phyloP scores from a whole-genome alignment of 1,140 invertebrate species.

The Hirudo medicinalis region DNA sequence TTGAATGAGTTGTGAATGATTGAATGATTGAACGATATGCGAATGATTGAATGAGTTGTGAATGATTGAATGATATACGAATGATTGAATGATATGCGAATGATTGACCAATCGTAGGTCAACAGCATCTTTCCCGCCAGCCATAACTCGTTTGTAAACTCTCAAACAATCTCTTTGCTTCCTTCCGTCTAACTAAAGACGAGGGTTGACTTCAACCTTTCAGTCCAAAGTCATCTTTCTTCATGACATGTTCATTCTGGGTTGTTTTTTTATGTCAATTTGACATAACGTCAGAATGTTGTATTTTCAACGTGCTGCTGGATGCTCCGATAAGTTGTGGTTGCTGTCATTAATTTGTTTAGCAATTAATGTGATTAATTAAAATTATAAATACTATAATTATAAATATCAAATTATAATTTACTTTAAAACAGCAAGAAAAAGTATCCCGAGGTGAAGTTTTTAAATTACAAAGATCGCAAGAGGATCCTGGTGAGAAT shows the following conservation, averaged over 20 bases:
- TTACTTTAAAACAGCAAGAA: conserved; percentile 46
- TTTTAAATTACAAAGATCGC: conserved; percentile 72
- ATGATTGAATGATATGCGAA: too few relatives aligned
- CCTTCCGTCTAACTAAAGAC: background rate
- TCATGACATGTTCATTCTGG: background rate
- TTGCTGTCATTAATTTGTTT: background rate
- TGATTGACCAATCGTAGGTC: too few relatives aligned
- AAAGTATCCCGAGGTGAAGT: conserved; percentile 75
- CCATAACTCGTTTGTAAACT: conserved; percentile 7
- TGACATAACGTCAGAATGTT: background rate
- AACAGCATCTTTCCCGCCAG: too few relatives aligned
- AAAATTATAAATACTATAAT: too few relatives aligned
- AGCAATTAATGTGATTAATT: too few relatives aligned
- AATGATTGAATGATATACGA: too few relatives aligned
- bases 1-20: too few relatives aligned
- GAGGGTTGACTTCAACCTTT: background rate
- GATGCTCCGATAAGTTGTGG: too few relatives aligned
- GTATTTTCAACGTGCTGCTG: too few relatives aligned
- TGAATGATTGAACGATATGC: too few relatives aligned
- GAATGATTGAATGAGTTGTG: too few relatives aligned
- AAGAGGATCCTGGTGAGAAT: conserved; percentile 70
- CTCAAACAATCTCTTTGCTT: background rate
- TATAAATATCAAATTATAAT: too few relatives aligned
- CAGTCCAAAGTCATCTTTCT: background rate
- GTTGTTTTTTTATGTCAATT: background rate